Percentiles rank a stretch among this genome's conserved stretches.
These are phyloP conservation scores for Conger conger DNA, from an alignment of 2,113 vertebrate genomes.

Conservation along the genomic window DNA sequence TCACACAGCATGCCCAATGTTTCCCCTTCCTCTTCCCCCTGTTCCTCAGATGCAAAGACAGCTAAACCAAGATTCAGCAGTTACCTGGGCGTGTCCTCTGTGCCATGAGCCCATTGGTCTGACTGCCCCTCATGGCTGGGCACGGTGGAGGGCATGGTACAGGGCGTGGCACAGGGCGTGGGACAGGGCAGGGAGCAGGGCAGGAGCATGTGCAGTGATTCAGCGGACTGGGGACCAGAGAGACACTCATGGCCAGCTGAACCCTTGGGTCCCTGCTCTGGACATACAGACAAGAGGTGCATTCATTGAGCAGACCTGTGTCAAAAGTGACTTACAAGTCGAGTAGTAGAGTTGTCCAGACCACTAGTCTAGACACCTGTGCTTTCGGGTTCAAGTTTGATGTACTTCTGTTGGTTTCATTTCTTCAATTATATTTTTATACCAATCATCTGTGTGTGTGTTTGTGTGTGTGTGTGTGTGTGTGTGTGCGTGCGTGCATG, in stretches of 20 bases:
- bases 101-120: neutral
- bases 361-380: too few relatives aligned
- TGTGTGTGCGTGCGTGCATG: neutral
- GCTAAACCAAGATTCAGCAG: neutral
- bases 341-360: too few relatives aligned
- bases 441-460: neutral
- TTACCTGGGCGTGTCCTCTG: slow-evolving; percentile 15
- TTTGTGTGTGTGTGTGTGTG: neutral
- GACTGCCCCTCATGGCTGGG: neutral
- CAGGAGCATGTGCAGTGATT: slow-evolving; percentile 12
- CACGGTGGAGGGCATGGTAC: neutral
- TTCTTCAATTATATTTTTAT: too few relatives aligned
- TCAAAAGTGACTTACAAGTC: too few relatives aligned
- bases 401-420: too few relatives aligned
- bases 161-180: neutral
- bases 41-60: neutral
- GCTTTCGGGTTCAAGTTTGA: too few relatives aligned
- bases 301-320: too few relatives aligned
- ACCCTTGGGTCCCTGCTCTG: slow-evolving; percentile 13
- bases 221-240: neutral
- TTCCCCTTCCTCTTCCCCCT: neutral
- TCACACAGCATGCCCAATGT: neutral
- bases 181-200: neutral
- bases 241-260: neutral
- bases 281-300: neutral